A percentile compares a stretch with the other conserved stretches of the same genome.
These are phyloP conservation scores for Labeo catla DNA, from an alignment of 2,113 vertebrate species.

Conservation along the genomic window DNA sequence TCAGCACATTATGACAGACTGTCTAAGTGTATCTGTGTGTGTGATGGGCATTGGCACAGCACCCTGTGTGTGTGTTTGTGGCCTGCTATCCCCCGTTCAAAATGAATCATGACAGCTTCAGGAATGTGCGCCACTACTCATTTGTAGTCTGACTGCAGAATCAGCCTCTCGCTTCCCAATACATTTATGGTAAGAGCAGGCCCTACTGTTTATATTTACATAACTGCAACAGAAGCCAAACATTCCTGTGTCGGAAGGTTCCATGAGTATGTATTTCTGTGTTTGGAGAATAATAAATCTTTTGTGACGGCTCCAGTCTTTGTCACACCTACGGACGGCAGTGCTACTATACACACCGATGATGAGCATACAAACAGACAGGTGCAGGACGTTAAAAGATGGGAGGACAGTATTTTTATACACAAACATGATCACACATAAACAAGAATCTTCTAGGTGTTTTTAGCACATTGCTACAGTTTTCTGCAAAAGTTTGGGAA, in stretches of 20 bases:
- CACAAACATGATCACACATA: not conserved
- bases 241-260: constrained; percentile 51
- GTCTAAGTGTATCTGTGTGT: constrained; percentile 57
- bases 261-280: constrained; percentile 40
- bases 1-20: constrained; percentile 59
- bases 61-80: constrained; percentile 40
- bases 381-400: not conserved
- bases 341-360: not conserved
- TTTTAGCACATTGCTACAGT: not conserved
- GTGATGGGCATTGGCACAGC: constrained; percentile 62
- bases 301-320: constrained; percentile 18
- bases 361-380: not conserved
- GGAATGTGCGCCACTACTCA: constrained; percentile 66
- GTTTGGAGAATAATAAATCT: constrained; percentile 27
- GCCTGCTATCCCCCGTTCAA: constrained; percentile 65
- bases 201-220: constrained; percentile 68
- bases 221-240: constrained; percentile 59
- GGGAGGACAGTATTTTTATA: not conserved
- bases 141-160: constrained; percentile 55
- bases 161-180: constrained; percentile 57
- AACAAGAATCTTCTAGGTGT: not conserved
- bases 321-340: not conserved
- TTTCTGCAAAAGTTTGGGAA: no score
- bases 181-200: constrained; percentile 65
- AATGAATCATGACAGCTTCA: constrained; percentile 75